Evolutionary conservation across 2,113 vertebrate species (phyloP).

Genomic region (Etheostoma cragini): DNA sequence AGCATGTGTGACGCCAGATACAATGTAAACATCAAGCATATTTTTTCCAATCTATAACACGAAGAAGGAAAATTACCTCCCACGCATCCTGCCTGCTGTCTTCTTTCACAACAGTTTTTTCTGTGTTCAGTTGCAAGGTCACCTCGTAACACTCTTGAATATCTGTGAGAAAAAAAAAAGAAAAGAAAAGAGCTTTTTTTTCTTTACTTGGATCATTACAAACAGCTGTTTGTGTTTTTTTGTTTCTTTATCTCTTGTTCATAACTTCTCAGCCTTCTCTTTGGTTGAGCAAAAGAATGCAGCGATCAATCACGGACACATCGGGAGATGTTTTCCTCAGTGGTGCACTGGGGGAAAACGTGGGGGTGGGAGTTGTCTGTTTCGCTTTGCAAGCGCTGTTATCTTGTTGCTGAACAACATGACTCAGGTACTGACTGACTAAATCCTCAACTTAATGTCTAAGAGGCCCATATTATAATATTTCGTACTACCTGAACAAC

Average conservation of each 20-base stretch:
- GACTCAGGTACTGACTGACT: slow-evolving; percentile 51
- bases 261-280: slow-evolving; percentile 10
- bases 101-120: slow-evolving; percentile 72
- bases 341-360: slow-evolving; percentile 41
- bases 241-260: neutral
- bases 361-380: slow-evolving; percentile 60
- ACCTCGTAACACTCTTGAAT: slow-evolving; percentile 88
- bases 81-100: slow-evolving; percentile 65
- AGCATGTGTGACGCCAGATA: slow-evolving; percentile 10
- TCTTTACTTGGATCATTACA: slow-evolving; percentile 33
- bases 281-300: slow-evolving; percentile 9
- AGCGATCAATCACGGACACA: slow-evolving; percentile 36
- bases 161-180: slow-evolving; percentile 74
- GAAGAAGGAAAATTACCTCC: slow-evolving; percentile 78
- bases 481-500: slow-evolving; percentile 7
- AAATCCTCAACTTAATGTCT: slow-evolving; percentile 39
- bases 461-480: slow-evolving; percentile 25
- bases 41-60: slow-evolving; percentile 47
- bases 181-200: slow-evolving; percentile 44
- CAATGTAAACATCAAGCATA: slow-evolving; percentile 52
- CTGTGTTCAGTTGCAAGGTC: slow-evolving; percentile 82
- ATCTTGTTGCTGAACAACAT: slow-evolving; percentile 46
- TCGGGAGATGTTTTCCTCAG: slow-evolving; percentile 36
- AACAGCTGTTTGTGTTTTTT: neutral
- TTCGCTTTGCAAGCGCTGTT: slow-evolving; percentile 30